These are phyloP conservation scores for Teleiodes luculella DNA, from an alignment of 2,888 invertebrate genomes.

Conservation along the genomic window DNA sequence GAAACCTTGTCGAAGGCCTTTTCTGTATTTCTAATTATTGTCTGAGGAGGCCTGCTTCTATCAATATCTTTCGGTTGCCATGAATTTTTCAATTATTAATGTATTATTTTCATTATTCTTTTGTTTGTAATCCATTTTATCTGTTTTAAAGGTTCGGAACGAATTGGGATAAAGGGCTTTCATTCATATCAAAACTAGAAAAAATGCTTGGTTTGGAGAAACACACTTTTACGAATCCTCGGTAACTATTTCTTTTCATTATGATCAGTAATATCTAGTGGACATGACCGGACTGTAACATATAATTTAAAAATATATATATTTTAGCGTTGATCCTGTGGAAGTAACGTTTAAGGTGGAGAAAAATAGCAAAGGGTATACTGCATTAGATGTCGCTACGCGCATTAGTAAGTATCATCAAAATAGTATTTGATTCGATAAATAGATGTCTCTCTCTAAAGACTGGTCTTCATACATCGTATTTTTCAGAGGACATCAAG, in stretches of 20 bases:
- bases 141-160: slow-evolving; percentile 50
- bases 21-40: too few relatives aligned
- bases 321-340: slow-evolving; percentile 83
- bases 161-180: slow-evolving; percentile 85
- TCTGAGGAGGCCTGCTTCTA: too few relatives aligned
- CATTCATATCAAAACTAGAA: slow-evolving; percentile 83
- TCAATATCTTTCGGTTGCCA: too few relatives aligned
- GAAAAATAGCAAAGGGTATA: slow-evolving; percentile 81
- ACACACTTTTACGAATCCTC: slow-evolving; percentile 80
- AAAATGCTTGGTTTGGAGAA: slow-evolving; percentile 83
- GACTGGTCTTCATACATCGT: background rate
- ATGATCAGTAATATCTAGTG: background rate
- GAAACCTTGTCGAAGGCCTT: too few relatives aligned
- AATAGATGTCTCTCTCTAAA: background rate
- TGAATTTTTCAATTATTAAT: too few relatives aligned
- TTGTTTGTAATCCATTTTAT: background rate
- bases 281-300: too few relatives aligned
- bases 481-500: slow-evolving; percentile 77
- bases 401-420: slow-evolving; percentile 77
- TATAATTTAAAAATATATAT: too few relatives aligned
- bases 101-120: too few relatives aligned
- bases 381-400: slow-evolving; percentile 82
- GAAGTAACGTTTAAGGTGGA: slow-evolving; percentile 88
- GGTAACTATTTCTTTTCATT: slow-evolving; percentile 56
- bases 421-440: background rate